Base-by-base conservation (phyloP, 2,888 invertebrate species). In the Latrodectus elegans region DNA sequence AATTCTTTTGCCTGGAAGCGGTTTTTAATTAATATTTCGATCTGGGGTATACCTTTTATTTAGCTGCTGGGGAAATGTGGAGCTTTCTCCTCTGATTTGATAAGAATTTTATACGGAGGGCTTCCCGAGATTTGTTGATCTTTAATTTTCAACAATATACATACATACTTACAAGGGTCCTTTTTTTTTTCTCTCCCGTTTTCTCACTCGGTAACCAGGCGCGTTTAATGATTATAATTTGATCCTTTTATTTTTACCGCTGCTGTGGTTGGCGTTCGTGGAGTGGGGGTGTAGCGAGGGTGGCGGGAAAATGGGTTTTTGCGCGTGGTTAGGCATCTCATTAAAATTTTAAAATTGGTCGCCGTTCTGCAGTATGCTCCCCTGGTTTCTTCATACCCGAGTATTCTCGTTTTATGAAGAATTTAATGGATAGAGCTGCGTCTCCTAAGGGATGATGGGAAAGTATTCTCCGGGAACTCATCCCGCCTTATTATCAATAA, bases 21-120 rank as follows among this genome's bases (percentile, higher is more conserved):
- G 51, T 78, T 84, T 77, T 73, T 78, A 84, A 73, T 84, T 78
- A 84, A 84, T 84, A 84, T 84, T 82, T 67, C 77, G 55, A 78
- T 76, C 76, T 38, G 22, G 14, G 38, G 38, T 38, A 49, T 75
- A 67, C 82, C 74, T 76, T 83, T 83, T 71, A 76, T 83, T 77
- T 52, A 60, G 53, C 53, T n/a, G 12, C 60, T 10, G 73, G 52
- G 12, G 51, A 60, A 38, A 38, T 38, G 6, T 38, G 38, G 38
- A 38, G 38, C 38, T 38, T 6, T 38, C 38, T 51, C 49, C 38
- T 51, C 26, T 73, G 65, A 73, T 73, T 82, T 82, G 81, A 74
- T 68, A 82, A 74, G 81, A 64, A 65, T 53, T 74, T 60, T 60
- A 60, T 51, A 74, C 76, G 72, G 26, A 74, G 55, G 67, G 68